Evolutionary conservation across 2,113 vertebrate genomes (phyloP), one percentile per base, ranked within the genome.

Genomic region (Papio anubis): DNA sequence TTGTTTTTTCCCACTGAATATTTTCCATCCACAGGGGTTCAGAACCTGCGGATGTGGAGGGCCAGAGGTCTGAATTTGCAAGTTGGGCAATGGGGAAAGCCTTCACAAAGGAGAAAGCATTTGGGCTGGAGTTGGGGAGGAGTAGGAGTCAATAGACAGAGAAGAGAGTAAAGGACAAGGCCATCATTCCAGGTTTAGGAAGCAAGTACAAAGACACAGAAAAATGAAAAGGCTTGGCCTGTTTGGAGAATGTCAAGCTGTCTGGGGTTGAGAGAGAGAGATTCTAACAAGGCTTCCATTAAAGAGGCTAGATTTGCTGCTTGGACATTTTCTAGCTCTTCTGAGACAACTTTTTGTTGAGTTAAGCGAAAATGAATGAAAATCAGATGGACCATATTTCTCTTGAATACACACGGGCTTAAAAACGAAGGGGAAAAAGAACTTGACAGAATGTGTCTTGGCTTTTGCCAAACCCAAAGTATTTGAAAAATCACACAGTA

Each of bases 311-410:
- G 61, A 82, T 92, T 94, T 96, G 85, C 95, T 92, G 70, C 95
- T 97, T 96, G 91, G 93, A 95, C 72, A 73, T 96, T 97, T 97
- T 97, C 97, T 97, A 81, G 94, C 75, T 90, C 97, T 96, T 97
- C 96, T 1, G 79, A 97, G 97, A 97, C 95, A 95, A 90, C 75
- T 98, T 97, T 97, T 96, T 98, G 97, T 98, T 96, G 97, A 97
- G 97, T 97, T 97, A 98, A 97, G 97, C 82, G 38, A 97, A 98
- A 97, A 96, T n/a, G 97, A 98, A 98, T 98, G 95, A 98, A 95
- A 97, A 97, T 98, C 98, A 98, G 97, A 98, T 98, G 98, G 97
- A 55, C 96, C 91, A 93, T 96, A 97, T 98, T 98, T 98, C 97
- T 98, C 94, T 95, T 85, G 97, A 97, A 97, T 96, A 90, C 97